These are phyloP conservation scores for Apamea sordens DNA, from an alignment of 2,888 invertebrate species.

Conservation along the genomic window DNA sequence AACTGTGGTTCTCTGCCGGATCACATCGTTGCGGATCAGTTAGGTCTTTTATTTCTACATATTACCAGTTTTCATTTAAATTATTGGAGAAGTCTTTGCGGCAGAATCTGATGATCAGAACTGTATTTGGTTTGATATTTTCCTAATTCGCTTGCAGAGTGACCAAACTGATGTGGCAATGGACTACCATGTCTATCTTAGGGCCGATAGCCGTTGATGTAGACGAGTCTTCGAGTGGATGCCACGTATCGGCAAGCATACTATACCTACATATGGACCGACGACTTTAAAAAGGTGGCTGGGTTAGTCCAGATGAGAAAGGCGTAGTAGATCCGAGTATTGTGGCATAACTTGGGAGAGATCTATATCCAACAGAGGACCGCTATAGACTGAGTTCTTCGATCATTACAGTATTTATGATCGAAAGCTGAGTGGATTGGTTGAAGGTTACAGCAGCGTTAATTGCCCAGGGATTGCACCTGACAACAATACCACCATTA, in stretches of 20 bases:
- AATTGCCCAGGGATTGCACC: background rate
- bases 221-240: background rate
- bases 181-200: background rate
- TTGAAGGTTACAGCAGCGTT: background rate
- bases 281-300: background rate
- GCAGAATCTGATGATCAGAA: background rate
- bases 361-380: background rate
- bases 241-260: rapidly evolving
- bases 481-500: background rate
- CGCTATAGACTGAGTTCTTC: background rate
- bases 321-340: background rate
- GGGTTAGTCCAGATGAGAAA: too few relatives aligned
- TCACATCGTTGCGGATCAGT: too few relatives aligned
- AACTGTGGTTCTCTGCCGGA: too few relatives aligned
- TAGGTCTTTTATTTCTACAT: background rate
- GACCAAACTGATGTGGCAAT: background rate
- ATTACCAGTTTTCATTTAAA: background rate
- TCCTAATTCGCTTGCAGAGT: background rate
- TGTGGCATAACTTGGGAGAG: background rate
- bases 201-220: background rate
- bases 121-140: background rate
- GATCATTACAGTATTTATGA: background rate
- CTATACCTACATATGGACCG: background rate
- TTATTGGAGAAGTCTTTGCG: background rate
- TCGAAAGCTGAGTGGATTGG: background rate